Evolutionary conservation across 2,113 vertebrate genomes (phyloP).

Genomic region (Nibea coibor): DNA sequence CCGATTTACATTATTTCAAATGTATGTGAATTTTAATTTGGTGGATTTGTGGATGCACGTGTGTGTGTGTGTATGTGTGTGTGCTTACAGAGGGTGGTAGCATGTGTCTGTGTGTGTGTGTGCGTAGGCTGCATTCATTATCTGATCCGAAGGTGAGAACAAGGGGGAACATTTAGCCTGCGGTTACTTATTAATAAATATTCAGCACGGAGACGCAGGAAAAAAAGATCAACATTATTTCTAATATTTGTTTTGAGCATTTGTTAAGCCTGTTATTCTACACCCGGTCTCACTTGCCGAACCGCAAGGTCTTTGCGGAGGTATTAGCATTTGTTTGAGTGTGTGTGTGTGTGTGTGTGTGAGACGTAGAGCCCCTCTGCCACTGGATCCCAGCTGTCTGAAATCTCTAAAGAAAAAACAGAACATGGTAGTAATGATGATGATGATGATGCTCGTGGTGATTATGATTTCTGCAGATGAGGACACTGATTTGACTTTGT

Average conservation of each 20-base stretch:
- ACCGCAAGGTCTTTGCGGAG: conserved; percentile 23
- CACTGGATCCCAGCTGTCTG: conserved; percentile 49
- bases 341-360: background rate
- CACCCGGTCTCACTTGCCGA: conserved; percentile 16
- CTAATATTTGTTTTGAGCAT: conserved; percentile 57
- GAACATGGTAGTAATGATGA: conserved; percentile 34
- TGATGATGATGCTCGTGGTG: conserved; percentile 19
- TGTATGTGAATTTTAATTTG: conserved; percentile 11
- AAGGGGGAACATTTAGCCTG: conserved; percentile 65
- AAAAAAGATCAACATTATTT: conserved; percentile 62
- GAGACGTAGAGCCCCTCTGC: background rate
- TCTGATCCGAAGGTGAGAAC: conserved; percentile 57
- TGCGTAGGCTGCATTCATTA: conserved; percentile 51
- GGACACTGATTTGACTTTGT: conserved; percentile 25
- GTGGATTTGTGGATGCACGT: background rate
- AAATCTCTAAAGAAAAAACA: conserved; percentile 45
- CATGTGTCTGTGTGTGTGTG: conserved; percentile 12
- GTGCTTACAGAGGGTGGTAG: background rate
- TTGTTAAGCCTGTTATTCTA: conserved; percentile 29
- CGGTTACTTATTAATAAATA: conserved; percentile 65
- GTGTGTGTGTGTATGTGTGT: background rate
- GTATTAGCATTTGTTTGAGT: conserved; percentile 16
- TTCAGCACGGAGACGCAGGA: conserved; percentile 36
- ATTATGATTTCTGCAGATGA: conserved; percentile 21
- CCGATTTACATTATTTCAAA: conserved; percentile 10